A percentile compares a stretch with the other conserved stretches of the same genome.
phyloP scores from a whole-genome alignment of 1,140 invertebrate genomes.

The Subanguina moxae region DNA sequence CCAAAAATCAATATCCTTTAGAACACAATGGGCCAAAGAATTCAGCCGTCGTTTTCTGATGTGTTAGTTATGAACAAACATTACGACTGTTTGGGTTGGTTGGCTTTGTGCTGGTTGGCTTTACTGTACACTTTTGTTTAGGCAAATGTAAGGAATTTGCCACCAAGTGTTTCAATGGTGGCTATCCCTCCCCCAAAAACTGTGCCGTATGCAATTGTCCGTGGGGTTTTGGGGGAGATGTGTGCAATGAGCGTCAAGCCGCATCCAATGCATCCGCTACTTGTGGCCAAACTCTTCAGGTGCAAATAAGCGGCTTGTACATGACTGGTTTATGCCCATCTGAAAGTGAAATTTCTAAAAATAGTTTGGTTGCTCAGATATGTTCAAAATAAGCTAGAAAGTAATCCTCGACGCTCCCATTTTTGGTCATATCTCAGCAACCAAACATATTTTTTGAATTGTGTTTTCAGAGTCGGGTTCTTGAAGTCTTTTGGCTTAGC shows the following conservation, averaged over 20 bases:
- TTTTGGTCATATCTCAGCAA: too few species aligned
- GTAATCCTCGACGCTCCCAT: neutral
- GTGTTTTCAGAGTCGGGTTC: neutral
- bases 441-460: too few species aligned
- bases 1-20: neutral
- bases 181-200: constrained; percentile 25
- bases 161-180: constrained; percentile 25
- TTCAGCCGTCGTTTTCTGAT: constrained; percentile 20
- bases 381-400: neutral
- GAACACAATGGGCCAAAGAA: constrained; percentile 31
- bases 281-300: constrained; percentile 2
- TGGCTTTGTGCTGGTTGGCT: neutral
- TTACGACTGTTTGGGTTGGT: constrained; percentile 24
- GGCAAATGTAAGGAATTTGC: neutral
- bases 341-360: neutral
- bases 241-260: constrained; percentile 4
- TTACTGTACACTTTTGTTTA: constrained; percentile 20
- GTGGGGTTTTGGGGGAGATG: constrained; percentile 21
- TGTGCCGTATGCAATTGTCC: constrained; percentile 25
- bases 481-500: too few species aligned
- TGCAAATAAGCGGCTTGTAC: too few species aligned
- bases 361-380: neutral
- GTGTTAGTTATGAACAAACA: constrained; percentile 29
- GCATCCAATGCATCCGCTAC: neutral
- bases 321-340: neutral